Evolutionary conservation across 64 coral and sea anemone genomes (phyloP).

Genomic region (Cladopsammia gracilis): DNA sequence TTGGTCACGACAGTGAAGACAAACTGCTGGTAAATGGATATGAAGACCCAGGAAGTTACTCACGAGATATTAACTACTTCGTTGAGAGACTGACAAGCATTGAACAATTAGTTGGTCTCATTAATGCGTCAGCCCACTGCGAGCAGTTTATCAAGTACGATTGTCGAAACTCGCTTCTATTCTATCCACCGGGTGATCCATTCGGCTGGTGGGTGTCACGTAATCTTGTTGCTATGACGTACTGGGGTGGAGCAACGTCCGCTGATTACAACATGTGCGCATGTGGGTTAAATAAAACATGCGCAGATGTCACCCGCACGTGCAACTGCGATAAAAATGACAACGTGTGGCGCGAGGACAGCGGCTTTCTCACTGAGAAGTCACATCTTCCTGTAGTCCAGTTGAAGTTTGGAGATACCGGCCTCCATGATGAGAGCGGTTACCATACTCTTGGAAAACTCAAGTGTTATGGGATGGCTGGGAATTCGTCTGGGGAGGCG

Average conservation of each 20-base stretch:
- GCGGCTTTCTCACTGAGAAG: slow-evolving; percentile 13
- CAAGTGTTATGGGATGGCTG: not conserved
- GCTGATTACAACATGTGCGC: not conserved
- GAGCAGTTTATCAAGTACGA: slow-evolving; percentile 60
- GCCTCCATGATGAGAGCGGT: not conserved
- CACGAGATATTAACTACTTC: not conserved
- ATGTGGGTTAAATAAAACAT: not conserved
- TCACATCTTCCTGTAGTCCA: slow-evolving; percentile 13
- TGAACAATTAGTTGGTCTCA: slow-evolving; percentile 2
- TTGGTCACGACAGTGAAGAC: slow-evolving; percentile 26
- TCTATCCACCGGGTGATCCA: not conserved
- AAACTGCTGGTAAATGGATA: slow-evolving; percentile 21
- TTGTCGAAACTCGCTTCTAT: not conserved
- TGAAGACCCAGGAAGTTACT: not conserved
- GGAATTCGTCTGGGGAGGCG: too few relatives aligned
- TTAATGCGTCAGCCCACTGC: not conserved
- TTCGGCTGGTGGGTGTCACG: slow-evolving; percentile 2
- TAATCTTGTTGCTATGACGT: not conserved
- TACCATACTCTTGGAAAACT: slow-evolving; percentile 43
- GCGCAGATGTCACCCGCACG: not conserved
- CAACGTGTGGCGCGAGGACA: slow-evolving; percentile 28
- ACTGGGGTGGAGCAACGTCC: not conserved
- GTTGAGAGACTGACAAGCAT: not conserved
- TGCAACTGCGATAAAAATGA: slow-evolving; percentile 14
- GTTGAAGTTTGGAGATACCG: slow-evolving; percentile 19